Percentiles rank a stretch among this genome's conserved stretches.
These are phyloP conservation scores for Drosophila subquinaria DNA, from an alignment of 2,888 invertebrate genomes.

Conservation along the genomic window DNA sequence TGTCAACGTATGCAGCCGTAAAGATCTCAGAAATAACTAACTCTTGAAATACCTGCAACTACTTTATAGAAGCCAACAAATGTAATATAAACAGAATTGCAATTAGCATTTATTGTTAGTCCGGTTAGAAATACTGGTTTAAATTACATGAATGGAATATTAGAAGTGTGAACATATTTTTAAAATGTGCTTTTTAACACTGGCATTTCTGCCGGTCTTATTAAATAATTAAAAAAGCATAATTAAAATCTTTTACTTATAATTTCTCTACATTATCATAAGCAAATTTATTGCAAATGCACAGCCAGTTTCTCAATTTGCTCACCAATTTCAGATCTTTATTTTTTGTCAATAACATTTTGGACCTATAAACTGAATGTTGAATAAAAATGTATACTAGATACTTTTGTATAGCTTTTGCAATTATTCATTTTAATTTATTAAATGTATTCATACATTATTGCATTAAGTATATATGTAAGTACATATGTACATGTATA, in stretches of 20 bases:
- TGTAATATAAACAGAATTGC: background rate
- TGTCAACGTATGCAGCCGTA: background rate
- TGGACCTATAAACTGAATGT: no score
- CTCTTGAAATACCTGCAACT: background rate
- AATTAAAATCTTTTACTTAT: constrained; percentile 14
- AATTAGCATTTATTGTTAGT: background rate
- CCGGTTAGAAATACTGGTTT: background rate
- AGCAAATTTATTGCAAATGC: no score
- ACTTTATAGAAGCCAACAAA: background rate
- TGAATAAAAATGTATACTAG: background rate
- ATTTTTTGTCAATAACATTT: no score
- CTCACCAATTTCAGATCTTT: no score
- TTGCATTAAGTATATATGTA: no score
- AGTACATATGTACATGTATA: no score
- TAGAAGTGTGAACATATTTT: no score
- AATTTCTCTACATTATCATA: background rate
- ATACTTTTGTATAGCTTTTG: background rate
- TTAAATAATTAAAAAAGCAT: constrained; percentile 25
- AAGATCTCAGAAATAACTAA: constrained; percentile 7
- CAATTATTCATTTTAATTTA: background rate
- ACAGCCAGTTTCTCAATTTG: no score
- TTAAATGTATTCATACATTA: no score
- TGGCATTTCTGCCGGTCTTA: constrained; percentile 19
- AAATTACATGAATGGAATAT: background rate
- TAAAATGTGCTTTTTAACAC: background rate